Evolutionary conservation across 2,888 invertebrate genomes (phyloP).

Genomic region (Andrena marginata): DNA sequence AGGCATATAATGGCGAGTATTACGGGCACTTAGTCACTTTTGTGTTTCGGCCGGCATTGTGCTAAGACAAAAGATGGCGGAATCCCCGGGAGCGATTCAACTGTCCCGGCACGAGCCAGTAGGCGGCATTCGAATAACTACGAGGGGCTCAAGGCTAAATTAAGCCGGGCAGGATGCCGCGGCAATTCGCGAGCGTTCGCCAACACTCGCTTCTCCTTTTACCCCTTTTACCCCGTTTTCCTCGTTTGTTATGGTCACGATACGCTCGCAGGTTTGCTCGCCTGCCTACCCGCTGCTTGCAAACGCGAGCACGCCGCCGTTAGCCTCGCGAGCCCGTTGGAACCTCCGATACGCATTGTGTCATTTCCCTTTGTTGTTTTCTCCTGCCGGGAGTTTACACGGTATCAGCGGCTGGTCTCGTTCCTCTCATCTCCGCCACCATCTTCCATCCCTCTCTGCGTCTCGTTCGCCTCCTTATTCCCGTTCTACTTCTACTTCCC

Average conservation of each 20-base stretch:
- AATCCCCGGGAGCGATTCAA: conserved; percentile 79
- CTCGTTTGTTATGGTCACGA: conserved; percentile 55
- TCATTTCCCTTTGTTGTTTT: conserved; percentile 74
- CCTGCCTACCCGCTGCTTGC: conserved; percentile 36
- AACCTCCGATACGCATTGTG: conserved; percentile 65
- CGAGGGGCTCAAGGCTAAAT: conserved; percentile 72
- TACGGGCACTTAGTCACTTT: conserved; percentile 83
- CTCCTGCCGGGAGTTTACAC: conserved; percentile 74
- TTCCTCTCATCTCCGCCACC: conserved; percentile 24
- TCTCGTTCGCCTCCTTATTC: not conserved
- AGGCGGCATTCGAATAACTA: conserved; percentile 73
- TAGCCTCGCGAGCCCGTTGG: conserved; percentile 4
- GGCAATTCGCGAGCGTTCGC: conserved; percentile 59
- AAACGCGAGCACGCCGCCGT: conserved; percentile 19
- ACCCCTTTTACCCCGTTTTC: conserved; percentile 25
- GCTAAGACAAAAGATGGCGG: conserved; percentile 81
- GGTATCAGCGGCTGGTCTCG: conserved; percentile 31
- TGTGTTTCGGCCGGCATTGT: conserved; percentile 80
- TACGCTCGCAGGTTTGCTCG: conserved; percentile 45
- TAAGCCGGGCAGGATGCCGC: conserved; percentile 71
- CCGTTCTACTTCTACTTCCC: not conserved
- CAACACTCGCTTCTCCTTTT: conserved; percentile 49
- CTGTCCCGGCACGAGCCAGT: conserved; percentile 75
- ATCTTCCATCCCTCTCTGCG: not conserved
- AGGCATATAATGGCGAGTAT: conserved; percentile 80